phyloP scores from a whole-genome alignment of 2,888 invertebrate species.

The Piscicola geometra region DNA sequence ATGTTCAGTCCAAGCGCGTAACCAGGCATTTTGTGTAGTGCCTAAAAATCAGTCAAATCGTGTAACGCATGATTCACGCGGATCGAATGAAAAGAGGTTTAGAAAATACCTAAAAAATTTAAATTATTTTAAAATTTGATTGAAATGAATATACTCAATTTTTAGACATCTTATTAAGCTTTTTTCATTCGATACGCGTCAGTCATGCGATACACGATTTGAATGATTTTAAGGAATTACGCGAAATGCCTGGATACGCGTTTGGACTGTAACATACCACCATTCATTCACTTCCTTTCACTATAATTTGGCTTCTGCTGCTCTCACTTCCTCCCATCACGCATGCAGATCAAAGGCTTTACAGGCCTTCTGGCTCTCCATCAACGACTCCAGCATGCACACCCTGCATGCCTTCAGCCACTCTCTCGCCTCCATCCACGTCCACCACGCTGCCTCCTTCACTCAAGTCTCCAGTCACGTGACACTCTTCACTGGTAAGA shows the following conservation, averaged over 20 bases:
- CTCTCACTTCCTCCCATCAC: not conserved
- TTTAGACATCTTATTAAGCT: not conserved
- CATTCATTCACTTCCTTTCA: not conserved
- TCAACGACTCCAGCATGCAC: constrained; percentile 64
- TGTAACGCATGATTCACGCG: too few species aligned
- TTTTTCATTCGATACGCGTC: too few species aligned
- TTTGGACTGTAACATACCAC: not conserved
- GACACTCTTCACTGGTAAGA: constrained; percentile 1
- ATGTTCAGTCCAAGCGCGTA: not conserved
- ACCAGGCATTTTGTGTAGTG: not conserved
- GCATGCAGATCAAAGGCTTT: constrained; percentile 74
- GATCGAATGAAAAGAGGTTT: too few species aligned
- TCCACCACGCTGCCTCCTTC: not conserved
- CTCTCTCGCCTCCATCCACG: constrained; percentile 5
- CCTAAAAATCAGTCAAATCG: too few species aligned
- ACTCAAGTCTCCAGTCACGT: not conserved
- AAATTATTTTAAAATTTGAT: too few species aligned
- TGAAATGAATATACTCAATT: too few species aligned
- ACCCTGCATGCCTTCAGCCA: constrained; percentile 60
- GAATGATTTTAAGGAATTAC: not conserved
- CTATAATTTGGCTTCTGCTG: not conserved
- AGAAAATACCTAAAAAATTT: too few species aligned
- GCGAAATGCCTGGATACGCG: not conserved
- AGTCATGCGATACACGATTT: too few species aligned
- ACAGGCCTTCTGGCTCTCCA: constrained; percentile 82